Conservation (phyloP, 2,888 invertebrate genomes). For the Sericinus montela region DNA sequence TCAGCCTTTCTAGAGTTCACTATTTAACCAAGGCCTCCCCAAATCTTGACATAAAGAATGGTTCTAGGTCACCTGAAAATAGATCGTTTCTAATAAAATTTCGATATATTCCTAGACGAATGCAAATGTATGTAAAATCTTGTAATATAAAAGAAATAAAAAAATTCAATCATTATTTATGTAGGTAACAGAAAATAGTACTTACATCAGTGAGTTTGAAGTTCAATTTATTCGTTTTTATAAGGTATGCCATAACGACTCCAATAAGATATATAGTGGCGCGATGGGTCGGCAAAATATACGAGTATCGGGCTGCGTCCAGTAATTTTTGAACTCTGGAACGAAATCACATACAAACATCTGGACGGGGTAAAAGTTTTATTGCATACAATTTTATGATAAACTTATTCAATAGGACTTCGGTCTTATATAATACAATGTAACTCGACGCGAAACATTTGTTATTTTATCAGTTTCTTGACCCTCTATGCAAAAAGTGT, state of each 20-base stretch:
- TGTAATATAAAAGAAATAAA: too few species aligned
- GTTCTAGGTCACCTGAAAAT: too few species aligned
- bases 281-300: slow-evolving; percentile 77
- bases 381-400: neutral
- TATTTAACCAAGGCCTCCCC: too few species aligned
- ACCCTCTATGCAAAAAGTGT: too few species aligned
- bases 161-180: too few species aligned
- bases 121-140: too few species aligned
- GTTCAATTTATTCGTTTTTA: slow-evolving; percentile 59
- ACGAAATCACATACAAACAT: slow-evolving; percentile 20
- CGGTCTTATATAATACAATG: neutral
- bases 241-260: slow-evolving; percentile 71
- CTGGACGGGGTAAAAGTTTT: neutral
- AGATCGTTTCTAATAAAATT: too few species aligned
- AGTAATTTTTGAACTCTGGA: slow-evolving; percentile 70
- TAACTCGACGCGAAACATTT: neutral
- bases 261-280: slow-evolving; percentile 78
- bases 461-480: too few species aligned
- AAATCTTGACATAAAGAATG: too few species aligned
- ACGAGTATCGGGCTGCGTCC: slow-evolving; percentile 71
- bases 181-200: slow-evolving; percentile 8
- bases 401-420: slow-evolving; percentile 2
- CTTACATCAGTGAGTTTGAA: slow-evolving; percentile 61
- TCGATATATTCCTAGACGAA: too few species aligned
- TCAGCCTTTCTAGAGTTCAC: too few species aligned